These are phyloP conservation scores for Nomada lathburiana DNA, from an alignment of 2,888 invertebrate genomes.

Conservation along the genomic window DNA sequence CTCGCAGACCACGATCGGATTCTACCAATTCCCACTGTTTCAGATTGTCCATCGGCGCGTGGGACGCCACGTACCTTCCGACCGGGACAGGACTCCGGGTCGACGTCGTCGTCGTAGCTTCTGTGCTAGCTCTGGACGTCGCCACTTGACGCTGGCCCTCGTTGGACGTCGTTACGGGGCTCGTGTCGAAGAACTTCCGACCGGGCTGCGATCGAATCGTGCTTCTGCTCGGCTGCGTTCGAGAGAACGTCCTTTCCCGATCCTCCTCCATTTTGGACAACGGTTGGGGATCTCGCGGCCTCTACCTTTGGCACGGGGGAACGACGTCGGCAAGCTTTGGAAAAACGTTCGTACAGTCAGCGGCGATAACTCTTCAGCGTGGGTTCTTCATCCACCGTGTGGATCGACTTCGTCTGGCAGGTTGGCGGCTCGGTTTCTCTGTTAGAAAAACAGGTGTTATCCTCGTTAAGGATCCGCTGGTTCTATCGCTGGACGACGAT, in stretches of 20 bases:
- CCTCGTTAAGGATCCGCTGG: slow-evolving; percentile 44
- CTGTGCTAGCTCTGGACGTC: slow-evolving; percentile 21
- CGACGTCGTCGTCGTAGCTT: slow-evolving; percentile 36
- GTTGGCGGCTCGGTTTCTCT: slow-evolving; percentile 58
- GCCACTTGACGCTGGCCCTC: neutral
- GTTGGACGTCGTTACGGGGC: neutral
- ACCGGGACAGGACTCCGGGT: slow-evolving; percentile 42
- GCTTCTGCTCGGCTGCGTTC: slow-evolving; percentile 68
- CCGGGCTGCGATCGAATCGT: slow-evolving; percentile 49
- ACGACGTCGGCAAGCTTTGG: neutral
- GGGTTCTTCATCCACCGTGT: slow-evolving; percentile 38
- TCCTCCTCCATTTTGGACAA: slow-evolving; percentile 69
- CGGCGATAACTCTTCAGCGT: slow-evolving; percentile 48
- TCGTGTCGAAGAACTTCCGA: slow-evolving; percentile 36
- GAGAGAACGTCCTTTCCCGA: slow-evolving; percentile 71
- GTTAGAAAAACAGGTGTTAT: slow-evolving; percentile 64
- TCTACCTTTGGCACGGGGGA: no score
- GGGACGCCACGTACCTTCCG: slow-evolving; percentile 48
- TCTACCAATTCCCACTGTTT: slow-evolving; percentile 80
- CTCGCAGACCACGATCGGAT: slow-evolving; percentile 81
- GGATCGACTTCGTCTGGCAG: slow-evolving; percentile 16
- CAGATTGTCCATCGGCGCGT: slow-evolving; percentile 70
- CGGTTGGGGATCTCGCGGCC: neutral
- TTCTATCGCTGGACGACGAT: slow-evolving; percentile 32
- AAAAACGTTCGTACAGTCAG: slow-evolving; percentile 9